phyloP scores from a whole-genome alignment of 2,113 vertebrate species.

The Girardinichthys multiradiatus region DNA sequence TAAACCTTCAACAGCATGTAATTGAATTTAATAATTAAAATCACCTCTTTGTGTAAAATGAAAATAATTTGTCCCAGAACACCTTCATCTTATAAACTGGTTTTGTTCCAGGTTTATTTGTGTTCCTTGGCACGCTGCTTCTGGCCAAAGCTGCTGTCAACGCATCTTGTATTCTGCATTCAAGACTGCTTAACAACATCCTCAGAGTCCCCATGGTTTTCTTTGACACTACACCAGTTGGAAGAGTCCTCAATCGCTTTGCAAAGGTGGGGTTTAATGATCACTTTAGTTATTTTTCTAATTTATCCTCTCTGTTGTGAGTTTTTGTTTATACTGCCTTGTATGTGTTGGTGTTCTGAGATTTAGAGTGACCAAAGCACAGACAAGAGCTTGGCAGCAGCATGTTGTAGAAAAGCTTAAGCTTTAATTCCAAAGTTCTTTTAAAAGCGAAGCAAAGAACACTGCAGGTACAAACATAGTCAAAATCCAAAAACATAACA shows the following conservation, averaged over 20 bases:
- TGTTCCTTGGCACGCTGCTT: constrained; percentile 77
- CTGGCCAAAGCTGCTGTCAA: constrained; percentile 59
- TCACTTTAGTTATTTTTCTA: neutral
- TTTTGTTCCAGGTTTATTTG: constrained; percentile 75
- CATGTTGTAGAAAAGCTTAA: no score
- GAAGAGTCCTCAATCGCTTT: constrained; percentile 95
- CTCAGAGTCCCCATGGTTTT: constrained; percentile 90
- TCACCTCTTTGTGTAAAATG: neutral
- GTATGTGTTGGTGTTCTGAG: no score
- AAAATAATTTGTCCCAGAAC: neutral
- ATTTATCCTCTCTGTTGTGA: no score
- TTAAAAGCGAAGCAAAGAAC: no score
- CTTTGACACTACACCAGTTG: constrained; percentile 93
- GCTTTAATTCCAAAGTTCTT: no score
- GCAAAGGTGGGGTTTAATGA: constrained; percentile 82
- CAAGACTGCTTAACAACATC: constrained; percentile 86
- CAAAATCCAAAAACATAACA: no score
- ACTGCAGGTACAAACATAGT: no score
- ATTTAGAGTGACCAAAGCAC: no score
- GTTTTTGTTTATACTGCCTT: no score
- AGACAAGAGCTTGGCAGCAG: no score
- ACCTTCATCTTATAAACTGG: neutral
- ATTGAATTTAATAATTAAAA: neutral
- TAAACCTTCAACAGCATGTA: neutral
- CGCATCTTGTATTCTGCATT: constrained; percentile 86